A percentile compares a stretch with the other conserved stretches of the same genome.
Evolutionary conservation across 2,888 invertebrate genomes (phyloP).

Genomic region (Glaucopsyche alexis): DNA sequence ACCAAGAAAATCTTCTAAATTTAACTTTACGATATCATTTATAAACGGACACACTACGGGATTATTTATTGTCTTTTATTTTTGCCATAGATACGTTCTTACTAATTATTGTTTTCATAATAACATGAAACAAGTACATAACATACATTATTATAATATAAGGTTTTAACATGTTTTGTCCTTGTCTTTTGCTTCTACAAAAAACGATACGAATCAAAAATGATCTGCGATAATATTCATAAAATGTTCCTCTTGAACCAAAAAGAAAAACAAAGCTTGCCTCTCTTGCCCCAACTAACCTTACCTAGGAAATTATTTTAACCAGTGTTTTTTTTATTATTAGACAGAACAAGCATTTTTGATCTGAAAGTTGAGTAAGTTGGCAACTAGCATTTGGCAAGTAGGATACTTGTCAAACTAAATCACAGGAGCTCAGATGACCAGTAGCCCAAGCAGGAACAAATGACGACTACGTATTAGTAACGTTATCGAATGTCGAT

Average conservation of each 20-base stretch:
- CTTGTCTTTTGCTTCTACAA: neutral
- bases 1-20: neutral
- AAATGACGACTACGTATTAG: too few species aligned
- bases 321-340: too few species aligned
- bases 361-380: neutral
- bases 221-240: neutral
- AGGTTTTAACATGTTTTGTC: neutral
- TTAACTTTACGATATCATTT: constrained; percentile 19
- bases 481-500: too few species aligned
- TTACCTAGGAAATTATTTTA: too few species aligned
- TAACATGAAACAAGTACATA: too few species aligned
- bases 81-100: neutral
- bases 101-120: neutral
- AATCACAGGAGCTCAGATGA: neutral
- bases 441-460: too few species aligned
- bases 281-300: too few species aligned
- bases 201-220: neutral
- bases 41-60: neutral
- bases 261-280: too few species aligned
- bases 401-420: neutral
- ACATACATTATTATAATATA: too few species aligned
- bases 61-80: neutral
- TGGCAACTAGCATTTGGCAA: neutral
- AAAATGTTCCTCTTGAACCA: too few species aligned
- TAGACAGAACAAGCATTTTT: too few species aligned